Conservation (phyloP, 2,888 invertebrate species). For the Sesia bembeciformis region DNA sequence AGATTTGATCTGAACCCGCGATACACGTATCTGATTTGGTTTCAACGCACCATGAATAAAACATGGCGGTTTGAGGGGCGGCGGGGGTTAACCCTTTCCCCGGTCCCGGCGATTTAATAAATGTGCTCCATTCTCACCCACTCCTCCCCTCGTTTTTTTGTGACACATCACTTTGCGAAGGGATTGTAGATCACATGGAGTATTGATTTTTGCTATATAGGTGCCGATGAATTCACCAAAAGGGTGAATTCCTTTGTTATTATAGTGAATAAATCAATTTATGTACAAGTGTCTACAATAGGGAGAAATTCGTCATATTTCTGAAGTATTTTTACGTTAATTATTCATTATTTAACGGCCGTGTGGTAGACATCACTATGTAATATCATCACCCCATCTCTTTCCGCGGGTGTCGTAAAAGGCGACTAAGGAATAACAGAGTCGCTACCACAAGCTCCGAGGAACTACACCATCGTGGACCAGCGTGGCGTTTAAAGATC, state of each 20-base stretch:
- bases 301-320: too few species aligned
- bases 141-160: conserved; percentile 43
- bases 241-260: not conserved
- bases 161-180: conserved; percentile 32
- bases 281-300: too few species aligned
- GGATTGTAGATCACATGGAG: conserved; percentile 13
- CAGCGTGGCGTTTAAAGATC: too few species aligned
- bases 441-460: too few species aligned
- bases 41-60: conserved; percentile 60
- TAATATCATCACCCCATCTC: too few species aligned
- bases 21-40: conserved; percentile 41
- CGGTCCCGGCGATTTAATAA: conserved; percentile 42
- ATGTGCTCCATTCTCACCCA: conserved; percentile 32
- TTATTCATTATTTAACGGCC: too few species aligned
- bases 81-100: conserved; percentile 46
- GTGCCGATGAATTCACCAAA: not conserved
- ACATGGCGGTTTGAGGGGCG: conserved; percentile 40
- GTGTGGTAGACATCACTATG: too few species aligned
- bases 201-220: not conserved
- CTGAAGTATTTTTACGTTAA: too few species aligned
- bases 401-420: too few species aligned
- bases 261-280: too few species aligned
- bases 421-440: too few species aligned
- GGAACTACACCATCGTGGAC: too few species aligned
- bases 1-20: conserved; percentile 46